Conservation (phyloP, 2,888 invertebrate genomes). For the Drosophila antonietae region DNA sequence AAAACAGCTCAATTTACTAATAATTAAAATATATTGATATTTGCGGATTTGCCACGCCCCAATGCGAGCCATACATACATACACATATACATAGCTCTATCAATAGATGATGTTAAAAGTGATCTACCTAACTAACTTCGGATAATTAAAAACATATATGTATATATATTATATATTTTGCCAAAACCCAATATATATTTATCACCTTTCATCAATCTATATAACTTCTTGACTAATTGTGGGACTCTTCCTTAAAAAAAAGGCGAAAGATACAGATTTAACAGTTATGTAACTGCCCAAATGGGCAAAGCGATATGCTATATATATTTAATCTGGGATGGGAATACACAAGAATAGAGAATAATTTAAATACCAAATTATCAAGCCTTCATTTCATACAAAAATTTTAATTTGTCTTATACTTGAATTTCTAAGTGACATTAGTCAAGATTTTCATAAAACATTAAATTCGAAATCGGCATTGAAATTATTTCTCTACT, state of each 20-base stretch:
- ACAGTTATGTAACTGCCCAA: not conserved
- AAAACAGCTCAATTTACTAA: not conserved
- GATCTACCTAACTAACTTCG: not conserved
- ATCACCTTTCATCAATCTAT: not conserved
- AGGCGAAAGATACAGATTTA: not conserved
- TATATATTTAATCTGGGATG: not conserved
- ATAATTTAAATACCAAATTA: not conserved
- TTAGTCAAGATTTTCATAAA: not conserved
- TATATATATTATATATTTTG: not conserved
- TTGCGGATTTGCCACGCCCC: slow-evolving; percentile 12
- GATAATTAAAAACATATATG: not conserved
- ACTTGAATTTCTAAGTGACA: not conserved
- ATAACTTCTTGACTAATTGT: not conserved
- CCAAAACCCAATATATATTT: not conserved
- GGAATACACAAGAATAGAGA: not conserved
- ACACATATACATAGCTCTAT: slow-evolving; percentile 5
- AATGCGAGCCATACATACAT: slow-evolving; percentile 1
- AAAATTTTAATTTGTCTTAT: too few relatives aligned
- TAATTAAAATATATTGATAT: not conserved
- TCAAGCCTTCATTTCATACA: not conserved
- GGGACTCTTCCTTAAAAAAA: not conserved
- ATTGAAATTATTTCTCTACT: not conserved
- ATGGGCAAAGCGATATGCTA: not conserved
- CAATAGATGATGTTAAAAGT: not conserved
- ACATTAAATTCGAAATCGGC: not conserved